Evolutionary conservation across 2,113 vertebrate genomes (phyloP), one percentile per base, ranked within the genome.

Genomic region (Danio rerio): DNA sequence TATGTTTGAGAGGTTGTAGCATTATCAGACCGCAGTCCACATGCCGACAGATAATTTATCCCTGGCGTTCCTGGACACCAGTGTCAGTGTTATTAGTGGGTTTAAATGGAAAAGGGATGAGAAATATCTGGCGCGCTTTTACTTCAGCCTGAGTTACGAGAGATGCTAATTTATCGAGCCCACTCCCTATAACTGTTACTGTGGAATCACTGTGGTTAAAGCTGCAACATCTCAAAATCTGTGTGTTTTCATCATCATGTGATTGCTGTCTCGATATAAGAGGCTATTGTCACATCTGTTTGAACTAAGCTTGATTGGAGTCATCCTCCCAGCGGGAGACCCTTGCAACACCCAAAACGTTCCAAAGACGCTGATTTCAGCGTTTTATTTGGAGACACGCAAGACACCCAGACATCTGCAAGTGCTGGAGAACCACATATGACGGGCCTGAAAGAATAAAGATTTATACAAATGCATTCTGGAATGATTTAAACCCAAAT

Each of bases 361-460:
- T 70, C 47, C 56, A 77, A 73, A 55, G 61, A 86, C 5, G 52
- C 9, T 59, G 56, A 85, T 75, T 80, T 83, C 66, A 82, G 80
- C 72, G 11, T 80, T 31, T 47, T 82, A 72, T 78, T 83, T 80
- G 47, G 45, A 68, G 12, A n/a, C 15, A 16, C 45, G 53, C 69
- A 65, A 69, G 82, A 81, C 18, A 66, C 59, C 21, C 65, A 62
- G 4, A 40, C 74, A 59, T 76, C 78, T 85, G 80, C 20, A 15
- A 75, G 75, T n/a, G 73, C 79, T 82, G 21, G 53, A 83, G 53
- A 71, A 68, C 75, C 81, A 52, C 83, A 81, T 78, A 81, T 31
- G 21, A 76, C 42, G 76, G 61, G 47, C 40, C 62, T 45, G 70
- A 16, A 68, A 75, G 71, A 83, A 86, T 83, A 81, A 62, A 65